Conservation (phyloP, 2,797 vertebrate species). For the Dryobates pubescens region DNA sequence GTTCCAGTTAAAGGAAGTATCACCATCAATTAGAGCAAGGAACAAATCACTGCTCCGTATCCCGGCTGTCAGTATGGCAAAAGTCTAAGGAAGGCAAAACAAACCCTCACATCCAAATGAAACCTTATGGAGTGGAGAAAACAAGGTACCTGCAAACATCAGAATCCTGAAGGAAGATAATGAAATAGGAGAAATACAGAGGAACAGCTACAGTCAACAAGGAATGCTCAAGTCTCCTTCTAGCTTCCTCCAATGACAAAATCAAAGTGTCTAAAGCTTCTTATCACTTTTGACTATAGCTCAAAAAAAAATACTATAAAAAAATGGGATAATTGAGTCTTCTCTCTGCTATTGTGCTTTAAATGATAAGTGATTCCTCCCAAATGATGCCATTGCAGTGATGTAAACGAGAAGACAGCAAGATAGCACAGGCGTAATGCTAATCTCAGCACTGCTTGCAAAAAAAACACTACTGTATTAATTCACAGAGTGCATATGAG, state of each 20-base stretch:
- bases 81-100: background rate
- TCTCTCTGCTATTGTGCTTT: background rate
- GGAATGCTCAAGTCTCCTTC: background rate
- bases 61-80: rapidly evolving
- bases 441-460: background rate
- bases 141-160: background rate
- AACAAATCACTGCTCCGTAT: background rate
- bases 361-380: background rate
- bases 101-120: background rate
- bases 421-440: background rate
- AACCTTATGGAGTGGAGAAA: background rate
- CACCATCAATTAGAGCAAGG: background rate
- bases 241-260: background rate
- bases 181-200: background rate
- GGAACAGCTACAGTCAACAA: background rate
- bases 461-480: background rate
- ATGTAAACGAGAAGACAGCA: background rate
- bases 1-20: background rate
- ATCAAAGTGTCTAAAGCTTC: background rate
- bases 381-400: background rate
- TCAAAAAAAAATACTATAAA: background rate
- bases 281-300: background rate
- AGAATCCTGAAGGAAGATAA: background rate
- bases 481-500: background rate
- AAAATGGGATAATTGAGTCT: background rate